Conservation (phyloP, 1,140 invertebrate genomes). For the Scylla paramamosain region DNA sequence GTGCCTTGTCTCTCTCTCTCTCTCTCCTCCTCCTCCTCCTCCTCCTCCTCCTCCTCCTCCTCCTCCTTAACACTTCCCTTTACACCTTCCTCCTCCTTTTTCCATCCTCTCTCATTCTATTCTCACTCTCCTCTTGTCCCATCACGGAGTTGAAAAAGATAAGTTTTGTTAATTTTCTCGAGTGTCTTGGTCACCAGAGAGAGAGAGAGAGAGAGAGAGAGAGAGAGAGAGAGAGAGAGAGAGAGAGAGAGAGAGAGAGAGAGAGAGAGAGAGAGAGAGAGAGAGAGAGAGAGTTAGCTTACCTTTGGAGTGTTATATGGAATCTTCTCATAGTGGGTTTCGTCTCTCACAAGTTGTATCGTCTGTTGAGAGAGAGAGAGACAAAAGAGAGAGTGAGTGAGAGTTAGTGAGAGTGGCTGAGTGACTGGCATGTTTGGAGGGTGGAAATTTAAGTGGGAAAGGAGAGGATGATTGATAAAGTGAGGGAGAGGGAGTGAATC, state of each 20-base stretch:
- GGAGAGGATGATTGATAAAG: background rate
- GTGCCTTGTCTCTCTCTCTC: background rate
- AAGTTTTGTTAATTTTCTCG: background rate
- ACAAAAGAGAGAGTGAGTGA: background rate
- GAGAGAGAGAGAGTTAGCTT: background rate
- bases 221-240: slow-evolving; percentile 7
- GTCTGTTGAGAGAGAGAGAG: background rate
- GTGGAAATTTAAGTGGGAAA: background rate
- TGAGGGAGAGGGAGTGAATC: background rate
- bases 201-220: background rate
- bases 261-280: background rate
- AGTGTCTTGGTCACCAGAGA: background rate
- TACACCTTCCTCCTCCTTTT: background rate
- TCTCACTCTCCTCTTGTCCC: no score
- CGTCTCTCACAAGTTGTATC: slow-evolving; percentile 14
- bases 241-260: background rate
- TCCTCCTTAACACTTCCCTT: background rate
- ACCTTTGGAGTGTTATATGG: background rate
- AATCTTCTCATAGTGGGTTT: slow-evolving; percentile 43
- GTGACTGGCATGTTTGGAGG: background rate
- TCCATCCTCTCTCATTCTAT: background rate
- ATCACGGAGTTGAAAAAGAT: background rate
- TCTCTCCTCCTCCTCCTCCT: no score
- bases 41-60: background rate
- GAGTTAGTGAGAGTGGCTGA: background rate